A percentile compares a stretch with the other conserved stretches of the same genome.
Evolutionary conservation across 2,113 vertebrate species (phyloP).

Genomic region (Syrrhaptes paradoxus): DNA sequence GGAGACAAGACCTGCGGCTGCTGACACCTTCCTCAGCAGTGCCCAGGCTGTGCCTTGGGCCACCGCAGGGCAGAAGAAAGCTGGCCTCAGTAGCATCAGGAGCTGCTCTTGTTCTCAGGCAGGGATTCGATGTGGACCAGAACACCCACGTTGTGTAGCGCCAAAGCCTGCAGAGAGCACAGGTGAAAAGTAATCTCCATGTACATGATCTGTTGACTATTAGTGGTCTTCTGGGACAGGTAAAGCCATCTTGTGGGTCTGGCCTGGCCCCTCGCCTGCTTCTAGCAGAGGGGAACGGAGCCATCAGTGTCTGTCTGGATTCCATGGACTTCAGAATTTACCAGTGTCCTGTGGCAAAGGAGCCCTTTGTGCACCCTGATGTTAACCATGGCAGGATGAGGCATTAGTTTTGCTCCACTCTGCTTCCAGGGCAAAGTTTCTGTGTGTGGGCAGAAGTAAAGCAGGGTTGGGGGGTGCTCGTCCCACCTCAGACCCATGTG

Average conservation of each 20-base stretch:
- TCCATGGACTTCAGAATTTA: not conserved
- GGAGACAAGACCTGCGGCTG: not conserved
- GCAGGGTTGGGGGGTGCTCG: not conserved
- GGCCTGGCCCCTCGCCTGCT: not conserved
- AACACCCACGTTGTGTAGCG: not conserved
- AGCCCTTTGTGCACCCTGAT: not conserved
- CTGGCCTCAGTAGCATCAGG: rapidly evolving
- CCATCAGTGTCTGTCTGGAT: not conserved
- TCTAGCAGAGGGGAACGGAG: not conserved
- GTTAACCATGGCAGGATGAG: not conserved
- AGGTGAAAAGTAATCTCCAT: not conserved
- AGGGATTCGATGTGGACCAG: not conserved
- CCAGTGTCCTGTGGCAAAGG: not conserved
- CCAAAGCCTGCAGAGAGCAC: not conserved
- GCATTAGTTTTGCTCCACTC: not conserved
- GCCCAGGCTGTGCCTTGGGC: not conserved
- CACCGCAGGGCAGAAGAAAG: not conserved
- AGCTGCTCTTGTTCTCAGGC: not conserved
- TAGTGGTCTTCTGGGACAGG: not conserved
- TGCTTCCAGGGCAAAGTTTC: not conserved
- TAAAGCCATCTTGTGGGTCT: not conserved
- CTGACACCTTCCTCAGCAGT: not conserved
- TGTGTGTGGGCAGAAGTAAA: not conserved
- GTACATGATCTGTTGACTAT: too few species aligned
- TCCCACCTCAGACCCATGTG: rapidly evolving